Evolutionary conservation across 2,113 vertebrate species (phyloP).

Genomic region (Fregata magnificens): DNA sequence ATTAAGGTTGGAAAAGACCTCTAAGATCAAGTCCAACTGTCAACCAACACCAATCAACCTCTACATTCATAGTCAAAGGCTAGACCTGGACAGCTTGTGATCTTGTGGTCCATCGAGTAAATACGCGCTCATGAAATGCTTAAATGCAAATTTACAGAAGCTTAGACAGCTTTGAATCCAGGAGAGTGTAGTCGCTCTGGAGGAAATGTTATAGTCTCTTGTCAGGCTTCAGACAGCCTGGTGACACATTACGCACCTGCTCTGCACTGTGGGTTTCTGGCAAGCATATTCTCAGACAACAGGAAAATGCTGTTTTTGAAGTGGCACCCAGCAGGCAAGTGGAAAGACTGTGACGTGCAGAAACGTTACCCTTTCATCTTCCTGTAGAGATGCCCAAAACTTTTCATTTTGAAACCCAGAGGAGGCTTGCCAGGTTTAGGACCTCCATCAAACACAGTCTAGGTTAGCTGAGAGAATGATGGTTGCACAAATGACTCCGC

Average conservation of each 20-base stretch:
- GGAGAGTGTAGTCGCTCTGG: background rate
- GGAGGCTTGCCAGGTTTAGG: background rate
- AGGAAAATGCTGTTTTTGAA: background rate
- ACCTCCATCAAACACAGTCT: background rate
- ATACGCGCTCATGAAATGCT: background rate
- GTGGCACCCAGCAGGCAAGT: background rate
- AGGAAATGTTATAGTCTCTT: background rate
- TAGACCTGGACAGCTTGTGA: background rate
- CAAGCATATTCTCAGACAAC: background rate
- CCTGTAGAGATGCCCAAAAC: background rate
- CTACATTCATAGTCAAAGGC: background rate
- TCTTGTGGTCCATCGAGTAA: background rate
- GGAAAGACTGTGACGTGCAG: background rate
- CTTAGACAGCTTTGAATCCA: background rate
- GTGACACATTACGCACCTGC: background rate
- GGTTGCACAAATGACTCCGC: rapidly evolving
- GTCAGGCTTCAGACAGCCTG: background rate
- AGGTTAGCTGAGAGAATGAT: background rate
- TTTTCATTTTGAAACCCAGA: background rate
- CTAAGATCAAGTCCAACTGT: too few relatives aligned
- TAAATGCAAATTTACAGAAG: background rate
- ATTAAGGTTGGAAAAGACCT: too few relatives aligned
- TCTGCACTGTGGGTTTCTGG: background rate
- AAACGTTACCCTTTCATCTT: background rate
- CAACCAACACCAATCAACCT: too few relatives aligned